Evolutionary conservation across 2,888 invertebrate species (phyloP), one percentile per base, ranked within the genome.

Genomic region (Tachystola acroxantha): DNA sequence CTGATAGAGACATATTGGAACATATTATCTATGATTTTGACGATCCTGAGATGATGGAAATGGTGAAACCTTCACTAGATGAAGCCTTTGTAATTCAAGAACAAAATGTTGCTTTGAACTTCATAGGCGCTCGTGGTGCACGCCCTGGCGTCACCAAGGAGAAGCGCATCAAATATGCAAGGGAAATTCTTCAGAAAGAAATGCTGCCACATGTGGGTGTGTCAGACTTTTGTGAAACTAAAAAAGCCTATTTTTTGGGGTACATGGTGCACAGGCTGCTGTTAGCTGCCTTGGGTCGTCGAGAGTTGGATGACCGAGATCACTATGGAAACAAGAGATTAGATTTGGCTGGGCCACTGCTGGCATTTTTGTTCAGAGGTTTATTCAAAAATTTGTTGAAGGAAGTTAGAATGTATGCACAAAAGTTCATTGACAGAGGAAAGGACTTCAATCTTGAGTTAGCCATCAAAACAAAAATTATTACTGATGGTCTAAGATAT

Each of bases 11-110:
- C 82, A 99, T 99, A 62, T 88, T 99, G 12, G 99, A 99, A 70
- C 99, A 99, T 65, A 99, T 99, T 45, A 99, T 99, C 62, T 99
- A 99, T 74, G 99, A 99, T 71, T 99, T 99, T 84, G 98, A 99
- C 78, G 99, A 99, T 82, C 99, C 98, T 5, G 99, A 99, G 88
- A 99, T 99, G 98, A 99, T 99, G 99, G 99, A 99, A 90, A 99
- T 99, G 98, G 98, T 98, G 0, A 99, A 99, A 74, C 99, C 99
- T 0, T 99, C 99, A 0, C 84, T 99, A 38, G 99, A 99, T 81
- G 99, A 99, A 86, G 99, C 99, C 28, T 99, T 99, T 80, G 99
- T 99, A 0, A 97, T 99, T 53, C 99, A 99, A 82, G 99, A 99
- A 71, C 99, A 99, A 76, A 98, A 96, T 86, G 98, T 99, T 2